A percentile compares a stretch with the other conserved stretches of the same genome.
These are phyloP conservation scores for Micromussa lordhowensis DNA, from an alignment of 92 coral and sea anemone species.

Conservation along the genomic window DNA sequence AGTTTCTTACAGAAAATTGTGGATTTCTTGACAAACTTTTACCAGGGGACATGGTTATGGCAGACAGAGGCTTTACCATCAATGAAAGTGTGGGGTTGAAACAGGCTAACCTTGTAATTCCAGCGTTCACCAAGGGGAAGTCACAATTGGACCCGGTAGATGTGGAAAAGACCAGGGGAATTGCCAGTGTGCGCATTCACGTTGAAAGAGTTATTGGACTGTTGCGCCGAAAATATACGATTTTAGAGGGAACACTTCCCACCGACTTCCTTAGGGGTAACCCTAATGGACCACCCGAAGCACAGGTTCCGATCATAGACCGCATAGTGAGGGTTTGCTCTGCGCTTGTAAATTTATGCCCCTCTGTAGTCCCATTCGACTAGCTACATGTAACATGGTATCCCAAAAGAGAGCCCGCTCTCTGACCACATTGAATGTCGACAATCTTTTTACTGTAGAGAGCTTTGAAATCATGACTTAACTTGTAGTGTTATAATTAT, in stretches of 20 bases:
- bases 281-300: constrained; percentile 16
- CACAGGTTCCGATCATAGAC: constrained; percentile 53
- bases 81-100: constrained; percentile 20
- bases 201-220: constrained; percentile 45
- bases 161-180: constrained; percentile 42
- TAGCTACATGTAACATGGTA: no score
- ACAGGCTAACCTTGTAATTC: constrained; percentile 36
- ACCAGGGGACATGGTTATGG: constrained; percentile 29
- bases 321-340: constrained; percentile 64
- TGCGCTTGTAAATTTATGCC: constrained; percentile 36
- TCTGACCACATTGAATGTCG: no score
- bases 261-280: constrained; percentile 29
- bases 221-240: constrained; percentile 34
- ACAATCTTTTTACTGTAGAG: no score
- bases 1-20: constrained; percentile 21
- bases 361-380: no score
- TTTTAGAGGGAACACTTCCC: constrained; percentile 26
- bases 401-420: no score
- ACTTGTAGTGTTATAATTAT: no score
- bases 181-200: constrained; percentile 31
- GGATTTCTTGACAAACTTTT: constrained; percentile 13
- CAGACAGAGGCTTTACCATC: constrained; percentile 28
- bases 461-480: no score
- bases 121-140: constrained; percentile 50
- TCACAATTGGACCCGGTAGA: constrained; percentile 39